Evolutionary conservation across 2,888 invertebrate species (phyloP).

Genomic region (Nymphalis c-album): DNA sequence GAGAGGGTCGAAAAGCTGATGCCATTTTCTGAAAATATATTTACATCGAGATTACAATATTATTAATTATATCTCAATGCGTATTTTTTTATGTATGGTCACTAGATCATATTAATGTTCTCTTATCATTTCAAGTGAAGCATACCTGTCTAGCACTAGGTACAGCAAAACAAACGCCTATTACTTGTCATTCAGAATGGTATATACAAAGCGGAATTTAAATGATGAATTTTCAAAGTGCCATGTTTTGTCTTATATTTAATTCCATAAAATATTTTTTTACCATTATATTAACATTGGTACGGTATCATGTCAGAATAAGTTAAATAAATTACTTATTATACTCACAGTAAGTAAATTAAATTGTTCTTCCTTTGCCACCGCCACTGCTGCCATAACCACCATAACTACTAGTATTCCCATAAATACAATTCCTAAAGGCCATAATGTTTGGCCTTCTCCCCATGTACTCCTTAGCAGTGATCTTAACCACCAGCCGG

Average conservation of each 20-base stretch:
- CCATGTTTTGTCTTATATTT: too few relatives aligned
- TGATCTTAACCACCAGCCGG: constrained; percentile 72
- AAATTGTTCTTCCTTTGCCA: constrained; percentile 74
- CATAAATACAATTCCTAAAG: constrained; percentile 59
- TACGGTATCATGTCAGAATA: not conserved
- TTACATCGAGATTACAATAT: constrained; percentile 3
- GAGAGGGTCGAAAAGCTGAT: constrained; percentile 70
- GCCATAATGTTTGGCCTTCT: constrained; percentile 60
- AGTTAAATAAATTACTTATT: not conserved
- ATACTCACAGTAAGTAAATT: constrained; percentile 67
- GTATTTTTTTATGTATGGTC: too few relatives aligned
- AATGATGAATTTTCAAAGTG: too few relatives aligned
- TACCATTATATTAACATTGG: not conserved
- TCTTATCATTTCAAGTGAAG: too few relatives aligned
- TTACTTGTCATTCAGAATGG: too few relatives aligned
- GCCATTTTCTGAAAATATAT: constrained; percentile 64
- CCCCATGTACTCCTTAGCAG: constrained; percentile 55
- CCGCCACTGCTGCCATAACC: constrained; percentile 66
- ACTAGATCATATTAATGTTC: too few relatives aligned
- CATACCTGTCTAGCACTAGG: too few relatives aligned
- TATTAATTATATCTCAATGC: not conserved
- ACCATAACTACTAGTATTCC: constrained; percentile 64
- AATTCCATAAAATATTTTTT: too few relatives aligned
- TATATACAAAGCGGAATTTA: too few relatives aligned
- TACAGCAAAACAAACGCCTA: too few relatives aligned